These are phyloP conservation scores for Bombus confusus DNA, from an alignment of 1,140 invertebrate species.

Conservation along the genomic window DNA sequence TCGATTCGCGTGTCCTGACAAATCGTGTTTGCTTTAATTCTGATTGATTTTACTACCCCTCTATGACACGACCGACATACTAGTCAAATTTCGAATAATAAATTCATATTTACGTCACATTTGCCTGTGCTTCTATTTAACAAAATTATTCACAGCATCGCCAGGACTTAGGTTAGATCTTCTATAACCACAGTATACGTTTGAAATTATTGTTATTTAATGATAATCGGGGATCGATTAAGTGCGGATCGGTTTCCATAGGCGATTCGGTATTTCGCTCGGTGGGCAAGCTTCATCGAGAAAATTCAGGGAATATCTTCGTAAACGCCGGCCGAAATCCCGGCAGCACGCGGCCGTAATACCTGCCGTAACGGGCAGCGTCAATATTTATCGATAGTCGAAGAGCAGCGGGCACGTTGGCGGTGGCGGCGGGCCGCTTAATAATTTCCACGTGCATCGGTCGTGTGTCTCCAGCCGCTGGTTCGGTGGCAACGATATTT, in stretches of 20 bases:
- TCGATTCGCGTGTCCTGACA: neutral
- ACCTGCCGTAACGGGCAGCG: constrained; percentile 61
- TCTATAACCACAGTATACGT: neutral
- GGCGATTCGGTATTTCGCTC: constrained; percentile 9
- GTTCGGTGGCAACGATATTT: constrained; percentile 58
- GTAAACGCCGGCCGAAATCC: constrained; percentile 30
- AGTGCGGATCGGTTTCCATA: neutral
- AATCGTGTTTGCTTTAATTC: neutral
- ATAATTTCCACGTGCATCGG: constrained; percentile 64
- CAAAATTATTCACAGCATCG: neutral
- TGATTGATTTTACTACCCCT: neutral
- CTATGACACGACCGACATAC: too few relatives aligned
- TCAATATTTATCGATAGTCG: constrained; percentile 68
- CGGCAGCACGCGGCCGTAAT: constrained; percentile 54
- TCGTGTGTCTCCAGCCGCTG: constrained; percentile 53
- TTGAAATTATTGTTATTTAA: constrained; percentile 4
- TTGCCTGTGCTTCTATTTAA: neutral
- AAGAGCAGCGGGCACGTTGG: constrained; percentile 50
- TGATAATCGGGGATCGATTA: constrained; percentile 36
- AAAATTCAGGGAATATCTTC: constrained; percentile 17
- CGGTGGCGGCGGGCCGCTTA: constrained; percentile 53
- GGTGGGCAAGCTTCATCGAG: neutral
- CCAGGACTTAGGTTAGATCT: neutral
- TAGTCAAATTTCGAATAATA: neutral
- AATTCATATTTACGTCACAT: neutral